Conservation (phyloP, 1,140 invertebrate species). For the Drosophila trapezifrons region DNA sequence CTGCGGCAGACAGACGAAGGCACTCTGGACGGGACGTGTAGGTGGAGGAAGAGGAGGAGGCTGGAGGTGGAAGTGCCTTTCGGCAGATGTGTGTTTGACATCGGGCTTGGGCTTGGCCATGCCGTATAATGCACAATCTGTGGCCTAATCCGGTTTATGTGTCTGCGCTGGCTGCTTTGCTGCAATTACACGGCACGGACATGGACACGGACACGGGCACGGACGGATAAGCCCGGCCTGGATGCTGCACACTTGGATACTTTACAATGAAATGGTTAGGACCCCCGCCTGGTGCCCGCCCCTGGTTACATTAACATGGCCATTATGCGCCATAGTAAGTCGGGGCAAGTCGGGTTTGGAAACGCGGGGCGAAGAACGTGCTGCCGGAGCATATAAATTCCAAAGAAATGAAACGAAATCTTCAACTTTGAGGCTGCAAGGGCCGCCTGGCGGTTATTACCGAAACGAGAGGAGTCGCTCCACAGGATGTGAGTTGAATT, state of each 20-base stretch:
- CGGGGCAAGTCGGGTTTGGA: not conserved
- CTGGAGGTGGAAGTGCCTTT: not conserved
- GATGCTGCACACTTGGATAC: slow-evolving; percentile 15
- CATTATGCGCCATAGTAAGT: slow-evolving; percentile 53
- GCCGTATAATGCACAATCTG: slow-evolving; percentile 55
- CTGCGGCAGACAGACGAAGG: slow-evolving; percentile 34
- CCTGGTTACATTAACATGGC: slow-evolving; percentile 63
- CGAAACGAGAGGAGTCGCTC: slow-evolving; percentile 8
- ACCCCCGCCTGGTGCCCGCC: not conserved
- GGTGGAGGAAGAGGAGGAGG: not conserved
- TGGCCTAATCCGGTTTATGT: slow-evolving; percentile 69
- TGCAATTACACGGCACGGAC: slow-evolving; percentile 59
- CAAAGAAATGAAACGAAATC: slow-evolving; percentile 63
- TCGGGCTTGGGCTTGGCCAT: slow-evolving; percentile 2
- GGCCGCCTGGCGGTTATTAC: slow-evolving; percentile 77
- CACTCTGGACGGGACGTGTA: not conserved
- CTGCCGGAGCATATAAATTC: slow-evolving; percentile 55
- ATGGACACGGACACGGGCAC: slow-evolving; percentile 13
- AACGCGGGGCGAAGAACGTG: slow-evolving; percentile 4
- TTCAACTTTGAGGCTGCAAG: slow-evolving; percentile 65
- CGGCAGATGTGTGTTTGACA: slow-evolving; percentile 28
- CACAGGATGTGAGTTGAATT: slow-evolving; percentile 70
- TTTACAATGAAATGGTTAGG: slow-evolving; percentile 50
- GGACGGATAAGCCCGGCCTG: slow-evolving; percentile 19
- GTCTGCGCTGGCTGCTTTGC: slow-evolving; percentile 26